Conservation (phyloP, 2,888 invertebrate genomes). For the Tortricodes alternella region DNA sequence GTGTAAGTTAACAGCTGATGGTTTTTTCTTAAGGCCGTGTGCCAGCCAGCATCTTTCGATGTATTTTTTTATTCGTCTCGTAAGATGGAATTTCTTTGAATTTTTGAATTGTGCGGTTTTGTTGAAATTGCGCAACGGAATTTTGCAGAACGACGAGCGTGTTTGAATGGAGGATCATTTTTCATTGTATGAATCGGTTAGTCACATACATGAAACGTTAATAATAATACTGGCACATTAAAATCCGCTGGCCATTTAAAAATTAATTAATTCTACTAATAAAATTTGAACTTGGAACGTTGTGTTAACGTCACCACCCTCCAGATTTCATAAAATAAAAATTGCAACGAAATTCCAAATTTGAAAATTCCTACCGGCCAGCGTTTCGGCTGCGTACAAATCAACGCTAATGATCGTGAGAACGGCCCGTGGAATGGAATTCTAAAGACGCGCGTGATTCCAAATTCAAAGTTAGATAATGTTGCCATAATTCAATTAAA, state of each 20-base stretch:
- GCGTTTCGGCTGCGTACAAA: conserved; percentile 10
- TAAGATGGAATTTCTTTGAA: conserved; percentile 11
- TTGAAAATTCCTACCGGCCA: conserved; percentile 26
- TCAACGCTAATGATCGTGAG: conserved; percentile 36
- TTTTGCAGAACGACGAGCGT: conserved; percentile 11
- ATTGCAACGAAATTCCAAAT: conserved; percentile 19
- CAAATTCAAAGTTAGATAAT: conserved; percentile 30
- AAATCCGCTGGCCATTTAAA: background rate
- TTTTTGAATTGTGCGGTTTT: conserved; percentile 19
- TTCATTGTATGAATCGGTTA: background rate
- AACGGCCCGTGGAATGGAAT: conserved; percentile 31
- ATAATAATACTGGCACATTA: background rate
- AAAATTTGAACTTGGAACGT: no score
- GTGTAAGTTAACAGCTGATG: conserved; percentile 29
- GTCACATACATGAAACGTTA: background rate
- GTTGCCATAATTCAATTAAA: conserved; percentile 25
- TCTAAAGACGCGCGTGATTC: conserved; percentile 27
- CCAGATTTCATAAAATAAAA: no score
- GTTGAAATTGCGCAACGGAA: conserved; percentile 27
- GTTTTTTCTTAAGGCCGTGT: conserved; percentile 21
- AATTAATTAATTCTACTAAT: no score
- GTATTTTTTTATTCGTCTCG: conserved; percentile 22
- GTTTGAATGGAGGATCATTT: conserved; percentile 19
- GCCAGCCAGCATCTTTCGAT: conserved; percentile 21
- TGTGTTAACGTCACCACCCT: no score